Evolutionary conservation across 2,113 vertebrate genomes (phyloP).

Genomic region (Mohoua ochrocephala): DNA sequence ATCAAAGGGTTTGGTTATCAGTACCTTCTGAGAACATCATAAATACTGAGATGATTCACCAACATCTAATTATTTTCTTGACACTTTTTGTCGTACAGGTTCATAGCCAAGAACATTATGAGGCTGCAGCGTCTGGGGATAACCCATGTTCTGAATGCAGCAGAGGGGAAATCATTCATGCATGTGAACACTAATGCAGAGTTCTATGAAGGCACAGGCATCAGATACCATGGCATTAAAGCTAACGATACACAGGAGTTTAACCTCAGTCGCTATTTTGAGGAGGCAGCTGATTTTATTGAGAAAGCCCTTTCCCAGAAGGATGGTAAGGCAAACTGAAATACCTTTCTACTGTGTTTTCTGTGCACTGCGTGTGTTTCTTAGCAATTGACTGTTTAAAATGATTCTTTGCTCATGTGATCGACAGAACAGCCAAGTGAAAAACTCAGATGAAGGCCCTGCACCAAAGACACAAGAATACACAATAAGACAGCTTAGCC

Average conservation of each 20-base stretch:
- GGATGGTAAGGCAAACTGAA: slow-evolving; percentile 79
- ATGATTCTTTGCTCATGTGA: neutral
- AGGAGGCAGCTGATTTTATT: slow-evolving; percentile 93
- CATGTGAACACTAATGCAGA: slow-evolving; percentile 94
- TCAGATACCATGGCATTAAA: slow-evolving; percentile 92
- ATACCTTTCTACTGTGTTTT: neutral
- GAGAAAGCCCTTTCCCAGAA: slow-evolving; percentile 90
- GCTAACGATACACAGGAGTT: slow-evolving; percentile 93
- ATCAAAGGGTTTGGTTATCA: neutral
- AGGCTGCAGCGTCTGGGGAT: slow-evolving; percentile 89
- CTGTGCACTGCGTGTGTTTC: neutral
- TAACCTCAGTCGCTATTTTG: slow-evolving; percentile 92
- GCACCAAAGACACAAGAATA: neutral
- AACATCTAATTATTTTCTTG: neutral
- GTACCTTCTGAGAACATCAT: neutral
- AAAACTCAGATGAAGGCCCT: neutral
- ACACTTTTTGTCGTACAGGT: slow-evolving; percentile 68
- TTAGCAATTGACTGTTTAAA: neutral
- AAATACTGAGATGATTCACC: neutral
- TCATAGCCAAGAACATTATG: slow-evolving; percentile 90
- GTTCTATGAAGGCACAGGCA: slow-evolving; percentile 90
- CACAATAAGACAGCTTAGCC: neutral
- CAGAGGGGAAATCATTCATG: slow-evolving; percentile 98
- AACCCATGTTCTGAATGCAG: slow-evolving; percentile 93
- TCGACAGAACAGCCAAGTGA: neutral